phyloP scores from a whole-genome alignment of 2,113 vertebrate genomes.

The Dryoscopus gambensis region DNA sequence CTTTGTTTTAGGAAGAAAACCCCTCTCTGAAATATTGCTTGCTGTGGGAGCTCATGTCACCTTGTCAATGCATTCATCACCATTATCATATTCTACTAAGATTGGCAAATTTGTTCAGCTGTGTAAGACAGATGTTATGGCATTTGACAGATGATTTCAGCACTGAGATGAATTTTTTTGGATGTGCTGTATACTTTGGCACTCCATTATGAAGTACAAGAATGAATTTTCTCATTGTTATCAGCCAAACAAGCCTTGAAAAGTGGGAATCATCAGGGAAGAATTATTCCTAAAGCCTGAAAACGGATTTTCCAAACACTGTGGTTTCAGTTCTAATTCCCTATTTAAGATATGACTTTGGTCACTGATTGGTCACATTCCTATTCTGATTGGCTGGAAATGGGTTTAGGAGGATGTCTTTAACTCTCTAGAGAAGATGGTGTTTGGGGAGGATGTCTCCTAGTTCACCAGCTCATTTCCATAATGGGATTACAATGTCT shows the following conservation, averaged over 20 bases:
- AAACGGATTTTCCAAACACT: conserved; percentile 41
- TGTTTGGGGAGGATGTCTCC: conserved; percentile 6
- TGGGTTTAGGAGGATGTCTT: neutral
- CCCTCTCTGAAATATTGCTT: neutral
- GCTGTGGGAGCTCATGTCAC: neutral
- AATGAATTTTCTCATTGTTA: conserved; percentile 47
- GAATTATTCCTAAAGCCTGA: conserved; percentile 40
- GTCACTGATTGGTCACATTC: neutral
- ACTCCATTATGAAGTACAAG: conserved; percentile 42
- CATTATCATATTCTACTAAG: conserved; percentile 51
- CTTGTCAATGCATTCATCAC: conserved; percentile 60
- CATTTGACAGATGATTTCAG: conserved; percentile 63
- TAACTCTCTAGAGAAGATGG: neutral
- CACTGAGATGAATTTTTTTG: conserved; percentile 33
- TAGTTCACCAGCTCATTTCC: conserved; percentile 16
- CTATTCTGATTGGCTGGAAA: neutral
- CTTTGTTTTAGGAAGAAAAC: conserved; percentile 8
- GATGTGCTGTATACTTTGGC: conserved; percentile 18
- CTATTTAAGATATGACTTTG: neutral
- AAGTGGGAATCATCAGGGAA: conserved; percentile 40
- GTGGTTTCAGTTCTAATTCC: conserved; percentile 24
- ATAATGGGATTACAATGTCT: conserved; percentile 43
- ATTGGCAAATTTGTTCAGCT: conserved; percentile 66
- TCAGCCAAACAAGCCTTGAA: conserved; percentile 57
- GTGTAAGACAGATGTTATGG: conserved; percentile 54